Base-by-base conservation (phyloP, 2,888 invertebrate species). In the Zelleria hepariella region DNA sequence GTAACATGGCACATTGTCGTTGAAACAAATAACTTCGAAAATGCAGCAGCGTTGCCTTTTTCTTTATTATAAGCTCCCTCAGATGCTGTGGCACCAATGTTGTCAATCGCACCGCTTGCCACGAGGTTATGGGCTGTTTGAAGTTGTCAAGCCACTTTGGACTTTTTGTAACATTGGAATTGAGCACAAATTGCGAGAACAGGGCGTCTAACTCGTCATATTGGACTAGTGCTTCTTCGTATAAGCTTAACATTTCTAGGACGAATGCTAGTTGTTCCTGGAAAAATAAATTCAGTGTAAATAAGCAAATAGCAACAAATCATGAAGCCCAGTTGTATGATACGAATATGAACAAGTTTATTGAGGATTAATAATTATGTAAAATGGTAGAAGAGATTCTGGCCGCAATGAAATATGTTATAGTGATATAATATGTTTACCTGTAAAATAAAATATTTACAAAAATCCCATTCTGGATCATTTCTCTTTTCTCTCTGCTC, bases 131-230 rank as follows among this genome's bases (percentile, higher is more conserved):
- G 0, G 95, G 93, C 66, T 91, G 92, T 73, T 94, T 93, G 75
- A 98, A 97, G 47, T 93, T 92, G 61, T 91, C 91, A 66, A 98
- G 86, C 98, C 98, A 98, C 61, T 92, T 91, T 60, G 96, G 95
- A 72, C 94, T 93, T 71, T 96, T 96, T 62, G 96, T 94, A 65
- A 95, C 92, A 72, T 95, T 94, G n/a, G 96, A 95, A 86, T 98
- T 98, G 66, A 97, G 93, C 59, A 98, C 94, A 86, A 98, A 98
- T 87, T 98, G 98, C 1, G 98, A 97, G 80, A 98, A 98, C 67
- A 98, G 91, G 57, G 98, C 98, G 87, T 98, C 98, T 72, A 99
- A 89, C 85, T 98, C 98, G 78, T 98, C 98, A 78, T 98, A 99
- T 75, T 98, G 98, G 59, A 98, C 95, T 66, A 98, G 87, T 15